phyloP scores from a whole-genome alignment of 2,888 invertebrate genomes.

The Athrips mouffetella region DNA sequence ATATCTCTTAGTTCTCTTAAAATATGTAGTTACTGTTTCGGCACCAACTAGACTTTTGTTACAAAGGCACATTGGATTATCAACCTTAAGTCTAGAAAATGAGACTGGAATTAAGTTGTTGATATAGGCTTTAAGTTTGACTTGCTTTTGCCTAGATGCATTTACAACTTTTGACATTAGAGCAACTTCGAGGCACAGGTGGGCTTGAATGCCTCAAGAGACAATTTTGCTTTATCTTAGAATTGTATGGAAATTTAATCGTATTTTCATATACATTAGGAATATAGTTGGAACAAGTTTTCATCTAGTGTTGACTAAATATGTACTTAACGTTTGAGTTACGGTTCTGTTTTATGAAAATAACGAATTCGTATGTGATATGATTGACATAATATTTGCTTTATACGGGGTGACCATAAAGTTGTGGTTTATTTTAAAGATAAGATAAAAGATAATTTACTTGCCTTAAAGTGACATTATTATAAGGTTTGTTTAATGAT shows the following conservation, averaged over 20 bases:
- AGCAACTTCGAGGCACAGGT: slow-evolving; percentile 29
- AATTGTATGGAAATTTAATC: slow-evolving; percentile 19
- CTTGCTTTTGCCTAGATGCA: slow-evolving; percentile 19
- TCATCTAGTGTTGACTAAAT: neutral
- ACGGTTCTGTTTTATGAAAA: neutral
- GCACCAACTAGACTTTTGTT: slow-evolving; percentile 25
- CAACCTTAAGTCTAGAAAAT: slow-evolving; percentile 15
- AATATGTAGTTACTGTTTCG: slow-evolving; percentile 21
- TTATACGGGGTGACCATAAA: no score
- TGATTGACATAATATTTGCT: no score
- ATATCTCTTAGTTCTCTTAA: slow-evolving; percentile 29
- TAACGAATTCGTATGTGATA: no score
- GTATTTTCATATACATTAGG: slow-evolving; percentile 8
- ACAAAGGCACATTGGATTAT: slow-evolving; percentile 16
- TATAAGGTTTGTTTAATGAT: no score
- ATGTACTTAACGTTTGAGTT: neutral
- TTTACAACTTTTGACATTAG: slow-evolving; percentile 33
- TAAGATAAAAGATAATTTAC: no score
- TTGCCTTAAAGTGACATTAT: no score
- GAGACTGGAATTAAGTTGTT: slow-evolving; percentile 10
- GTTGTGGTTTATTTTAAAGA: no score
- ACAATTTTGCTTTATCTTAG: slow-evolving; percentile 28
- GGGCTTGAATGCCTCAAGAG: slow-evolving; percentile 28
- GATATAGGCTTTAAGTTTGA: neutral
- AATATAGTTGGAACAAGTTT: neutral